Percentiles rank a stretch among this genome's conserved stretches.
Evolutionary conservation across 2,113 vertebrate species (phyloP).

Genomic region (Rhinolophus sinicus): DNA sequence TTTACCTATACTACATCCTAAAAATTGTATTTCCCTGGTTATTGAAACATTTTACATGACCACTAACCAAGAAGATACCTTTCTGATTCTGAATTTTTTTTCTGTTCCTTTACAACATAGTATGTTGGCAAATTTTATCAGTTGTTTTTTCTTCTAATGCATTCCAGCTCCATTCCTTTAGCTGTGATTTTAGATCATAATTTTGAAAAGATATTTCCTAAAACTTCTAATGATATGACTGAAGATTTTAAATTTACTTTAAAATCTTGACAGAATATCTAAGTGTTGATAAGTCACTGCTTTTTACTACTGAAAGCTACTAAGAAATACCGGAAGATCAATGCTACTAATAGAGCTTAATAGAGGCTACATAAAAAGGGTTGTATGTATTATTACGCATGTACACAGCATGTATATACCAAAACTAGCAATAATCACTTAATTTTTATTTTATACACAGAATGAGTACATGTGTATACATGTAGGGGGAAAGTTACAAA

Average conservation of each 20-base stretch:
- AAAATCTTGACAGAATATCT: neutral
- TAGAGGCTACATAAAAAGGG: neutral
- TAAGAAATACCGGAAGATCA: neutral
- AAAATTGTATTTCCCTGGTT: neutral
- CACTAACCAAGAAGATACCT: neutral
- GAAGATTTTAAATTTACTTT: conserved; percentile 36
- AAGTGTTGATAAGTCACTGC: neutral
- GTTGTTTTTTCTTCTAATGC: neutral
- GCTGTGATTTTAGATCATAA: neutral
- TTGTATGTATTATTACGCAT: neutral
- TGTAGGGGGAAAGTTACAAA: neutral
- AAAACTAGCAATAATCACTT: neutral
- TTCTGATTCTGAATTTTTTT: neutral
- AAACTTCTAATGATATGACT: conserved; percentile 7
- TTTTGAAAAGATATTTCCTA: conserved; percentile 10
- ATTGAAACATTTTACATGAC: neutral
- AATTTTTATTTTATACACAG: neutral
- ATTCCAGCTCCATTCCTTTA: neutral
- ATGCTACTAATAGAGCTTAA: neutral
- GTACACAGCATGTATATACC: neutral
- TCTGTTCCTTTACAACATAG: neutral
- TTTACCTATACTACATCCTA: neutral
- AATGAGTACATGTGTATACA: neutral
- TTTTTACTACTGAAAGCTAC: neutral
- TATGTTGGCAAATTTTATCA: neutral